phyloP scores from a whole-genome alignment of 2,888 invertebrate species.

The Ganaspis brasiliensis region DNA sequence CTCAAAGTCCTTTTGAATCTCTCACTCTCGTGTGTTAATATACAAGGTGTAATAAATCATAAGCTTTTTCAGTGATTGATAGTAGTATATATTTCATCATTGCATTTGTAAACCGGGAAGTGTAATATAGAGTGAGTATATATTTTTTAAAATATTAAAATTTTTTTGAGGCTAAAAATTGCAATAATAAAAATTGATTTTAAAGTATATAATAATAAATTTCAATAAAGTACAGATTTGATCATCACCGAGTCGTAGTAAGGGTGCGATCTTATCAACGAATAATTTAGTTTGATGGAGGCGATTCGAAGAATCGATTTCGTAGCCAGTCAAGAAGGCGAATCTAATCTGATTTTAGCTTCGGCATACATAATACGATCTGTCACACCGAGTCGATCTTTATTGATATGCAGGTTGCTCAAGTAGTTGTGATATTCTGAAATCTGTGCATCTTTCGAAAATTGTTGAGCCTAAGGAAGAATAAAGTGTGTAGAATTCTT shows the following conservation, averaged over 20 bases:
- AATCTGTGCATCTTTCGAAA: conserved; percentile 41
- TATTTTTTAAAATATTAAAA: too few species aligned
- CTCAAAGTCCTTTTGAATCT: not conserved
- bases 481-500: too few species aligned
- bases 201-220: conserved; percentile 13
- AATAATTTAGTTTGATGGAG: conserved; percentile 31
- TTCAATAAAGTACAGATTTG: conserved; percentile 3
- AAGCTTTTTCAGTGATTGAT: not conserved
- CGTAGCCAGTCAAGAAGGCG: conserved; percentile 24
- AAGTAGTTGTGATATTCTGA: conserved; percentile 63
- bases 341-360: conserved; percentile 41
- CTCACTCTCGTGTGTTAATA: too few species aligned
- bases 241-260: conserved; percentile 5
- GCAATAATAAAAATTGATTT: not conserved
- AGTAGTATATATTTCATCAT: not conserved
- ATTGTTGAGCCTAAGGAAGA: not conserved
- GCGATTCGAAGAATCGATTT: conserved; percentile 31
- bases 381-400: conserved; percentile 64
- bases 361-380: conserved; percentile 41
- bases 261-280: conserved; percentile 20
- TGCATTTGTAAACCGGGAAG: not conserved
- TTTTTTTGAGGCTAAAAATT: not conserved
- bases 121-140: too few species aligned
- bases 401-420: conserved; percentile 67
- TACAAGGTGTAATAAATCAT: not conserved